Evolutionary conservation across 2,888 invertebrate species (phyloP).

Genomic region (Cartodere bifasciata): DNA sequence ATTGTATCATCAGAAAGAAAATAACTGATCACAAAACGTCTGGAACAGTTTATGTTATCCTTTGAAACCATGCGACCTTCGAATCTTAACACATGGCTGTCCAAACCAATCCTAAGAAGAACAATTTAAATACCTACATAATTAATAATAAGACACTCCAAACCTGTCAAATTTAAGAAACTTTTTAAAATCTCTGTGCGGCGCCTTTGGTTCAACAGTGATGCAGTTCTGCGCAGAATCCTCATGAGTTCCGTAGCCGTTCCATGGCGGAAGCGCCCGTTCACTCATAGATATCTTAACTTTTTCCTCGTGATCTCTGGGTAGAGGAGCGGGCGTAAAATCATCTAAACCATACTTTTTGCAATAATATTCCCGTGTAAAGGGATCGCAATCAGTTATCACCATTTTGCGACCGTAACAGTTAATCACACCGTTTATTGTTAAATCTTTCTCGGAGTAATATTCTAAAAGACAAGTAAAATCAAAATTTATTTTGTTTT

Average conservation of each 20-base stretch:
- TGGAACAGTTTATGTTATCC: slow-evolving; percentile 47
- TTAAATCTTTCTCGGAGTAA: slow-evolving; percentile 61
- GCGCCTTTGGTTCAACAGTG: slow-evolving; percentile 66
- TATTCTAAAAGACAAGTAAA: too few relatives aligned
- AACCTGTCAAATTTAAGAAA: slow-evolving; percentile 71
- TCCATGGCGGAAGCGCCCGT: slow-evolving; percentile 68
- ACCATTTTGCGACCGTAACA: slow-evolving; percentile 71
- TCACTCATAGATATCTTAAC: slow-evolving; percentile 27
- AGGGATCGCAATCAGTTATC: slow-evolving; percentile 72
- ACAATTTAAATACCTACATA: not conserved
- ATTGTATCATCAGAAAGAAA: slow-evolving; percentile 75
- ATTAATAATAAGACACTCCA: slow-evolving; percentile 12
- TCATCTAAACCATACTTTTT: slow-evolving; percentile 40
- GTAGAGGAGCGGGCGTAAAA: slow-evolving; percentile 47
- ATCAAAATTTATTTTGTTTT: too few relatives aligned
- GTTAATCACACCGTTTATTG: slow-evolving; percentile 69
- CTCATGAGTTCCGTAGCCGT: slow-evolving; percentile 80
- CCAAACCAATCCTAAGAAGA: slow-evolving; percentile 49
- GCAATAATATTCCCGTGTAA: slow-evolving; percentile 74
- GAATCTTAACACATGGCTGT: slow-evolving; percentile 68
- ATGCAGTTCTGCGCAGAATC: slow-evolving; percentile 83
- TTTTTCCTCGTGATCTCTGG: slow-evolving; percentile 28
- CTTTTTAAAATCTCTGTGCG: slow-evolving; percentile 64
- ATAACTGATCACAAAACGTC: slow-evolving; percentile 72
- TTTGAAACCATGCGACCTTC: slow-evolving; percentile 64